phyloP scores from a whole-genome alignment of 2,797 vertebrate genomes.

The Alauda arvensis region DNA sequence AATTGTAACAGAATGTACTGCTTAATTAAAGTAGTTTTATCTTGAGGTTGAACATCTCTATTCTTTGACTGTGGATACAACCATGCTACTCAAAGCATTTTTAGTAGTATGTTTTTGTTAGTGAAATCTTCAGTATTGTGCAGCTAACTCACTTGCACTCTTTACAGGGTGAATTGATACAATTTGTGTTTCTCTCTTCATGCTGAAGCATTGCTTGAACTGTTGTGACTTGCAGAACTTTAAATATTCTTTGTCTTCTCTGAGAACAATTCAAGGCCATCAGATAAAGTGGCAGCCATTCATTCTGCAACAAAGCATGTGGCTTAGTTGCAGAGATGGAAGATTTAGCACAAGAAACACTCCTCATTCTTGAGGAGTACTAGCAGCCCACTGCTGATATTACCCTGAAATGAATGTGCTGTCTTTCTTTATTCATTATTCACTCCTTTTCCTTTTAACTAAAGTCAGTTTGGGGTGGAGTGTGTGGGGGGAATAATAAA shows the following conservation, averaged over 20 bases:
- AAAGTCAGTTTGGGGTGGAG: slow-evolving; percentile 2
- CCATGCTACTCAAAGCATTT: not conserved
- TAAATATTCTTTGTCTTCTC: slow-evolving; percentile 59
- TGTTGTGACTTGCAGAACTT: slow-evolving; percentile 38
- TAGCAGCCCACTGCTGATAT: slow-evolving; percentile 24
- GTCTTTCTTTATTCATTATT: slow-evolving; percentile 43
- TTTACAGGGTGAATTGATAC: slow-evolving; percentile 8
- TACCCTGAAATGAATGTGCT: slow-evolving; percentile 33
- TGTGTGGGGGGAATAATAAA: not conserved
- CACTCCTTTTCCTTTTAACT: slow-evolving; percentile 25
- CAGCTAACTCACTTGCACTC: not conserved
- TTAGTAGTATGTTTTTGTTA: not conserved
- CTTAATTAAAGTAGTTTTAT: not conserved
- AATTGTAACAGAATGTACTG: not conserved
- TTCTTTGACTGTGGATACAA: not conserved
- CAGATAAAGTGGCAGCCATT: slow-evolving; percentile 61
- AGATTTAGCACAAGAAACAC: slow-evolving; percentile 34
- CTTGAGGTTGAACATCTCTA: not conserved
- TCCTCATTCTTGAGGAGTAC: slow-evolving; percentile 47
- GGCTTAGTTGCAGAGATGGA: slow-evolving; percentile 48
- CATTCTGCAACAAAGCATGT: slow-evolving; percentile 53
- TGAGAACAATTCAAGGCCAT: slow-evolving; percentile 67
- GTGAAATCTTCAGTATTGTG: not conserved
- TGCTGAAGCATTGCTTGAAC: slow-evolving; percentile 45
- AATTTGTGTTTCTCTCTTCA: slow-evolving; percentile 19